Percentiles rank a stretch among this genome's conserved stretches.
Evolutionary conservation across 2,888 invertebrate species (phyloP).

Genomic region (Taenaris catops): DNA sequence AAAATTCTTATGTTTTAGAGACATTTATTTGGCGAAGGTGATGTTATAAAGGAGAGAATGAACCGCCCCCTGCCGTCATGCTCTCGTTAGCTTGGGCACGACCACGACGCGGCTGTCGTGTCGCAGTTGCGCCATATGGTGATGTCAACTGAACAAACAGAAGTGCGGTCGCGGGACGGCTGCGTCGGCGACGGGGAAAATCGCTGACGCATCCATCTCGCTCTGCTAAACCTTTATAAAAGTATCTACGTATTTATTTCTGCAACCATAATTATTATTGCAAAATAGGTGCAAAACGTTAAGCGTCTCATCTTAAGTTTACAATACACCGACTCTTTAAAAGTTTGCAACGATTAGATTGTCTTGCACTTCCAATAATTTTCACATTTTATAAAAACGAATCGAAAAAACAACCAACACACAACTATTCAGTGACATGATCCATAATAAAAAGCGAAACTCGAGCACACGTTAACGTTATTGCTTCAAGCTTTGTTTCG

Average conservation of each 20-base stretch:
- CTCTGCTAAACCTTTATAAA: conserved; percentile 36
- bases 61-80: conserved; percentile 25
- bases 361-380: conserved; percentile 55
- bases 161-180: conserved; percentile 18
- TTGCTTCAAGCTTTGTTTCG: conserved; percentile 70
- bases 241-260: conserved; percentile 61
- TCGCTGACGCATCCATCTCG: conserved; percentile 44
- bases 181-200: conserved; percentile 51
- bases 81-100: conserved; percentile 26
- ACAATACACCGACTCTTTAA: conserved; percentile 69
- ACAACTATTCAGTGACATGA: conserved; percentile 67
- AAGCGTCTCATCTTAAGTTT: conserved; percentile 70
- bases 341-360: conserved; percentile 65
- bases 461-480: conserved; percentile 66
- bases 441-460: conserved; percentile 64
- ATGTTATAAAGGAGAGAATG: conserved; percentile 10
- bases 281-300: conserved; percentile 76
- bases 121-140: conserved; percentile 15
- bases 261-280: conserved; percentile 70
- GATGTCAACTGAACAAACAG: conserved; percentile 23
- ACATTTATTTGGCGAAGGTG: too few species aligned
- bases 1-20: too few species aligned
- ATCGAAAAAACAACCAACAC: conserved; percentile 63
- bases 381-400: conserved; percentile 57
- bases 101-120: too few species aligned